A percentile compares a stretch with the other conserved stretches of the same genome.
Conservation (phyloP, 64 coral and sea anemone species). For the Orbicella faveolata region DNA sequence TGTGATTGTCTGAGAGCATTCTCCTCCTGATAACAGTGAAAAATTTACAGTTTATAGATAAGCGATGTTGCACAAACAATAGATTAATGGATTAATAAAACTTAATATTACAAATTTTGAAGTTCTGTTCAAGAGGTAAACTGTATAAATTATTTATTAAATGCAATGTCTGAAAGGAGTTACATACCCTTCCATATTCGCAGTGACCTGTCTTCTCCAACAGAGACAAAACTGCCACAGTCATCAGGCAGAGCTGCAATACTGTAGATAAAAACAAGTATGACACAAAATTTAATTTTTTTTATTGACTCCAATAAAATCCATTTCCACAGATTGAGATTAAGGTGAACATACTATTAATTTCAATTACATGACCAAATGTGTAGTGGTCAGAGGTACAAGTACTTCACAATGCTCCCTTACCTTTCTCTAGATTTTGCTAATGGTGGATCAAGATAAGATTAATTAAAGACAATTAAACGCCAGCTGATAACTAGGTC, state of each 20-base stretch:
- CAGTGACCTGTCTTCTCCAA: slow-evolving; percentile 85
- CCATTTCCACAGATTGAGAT: not conserved
- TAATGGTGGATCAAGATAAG: not conserved
- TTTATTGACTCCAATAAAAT: not conserved
- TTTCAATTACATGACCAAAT: too few species aligned
- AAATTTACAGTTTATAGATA: not conserved
- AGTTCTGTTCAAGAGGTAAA: too few species aligned
- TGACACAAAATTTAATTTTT: not conserved
- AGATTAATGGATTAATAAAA: too few species aligned
- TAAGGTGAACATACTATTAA: too few species aligned
- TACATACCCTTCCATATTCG: slow-evolving; percentile 94
- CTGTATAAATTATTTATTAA: too few species aligned
- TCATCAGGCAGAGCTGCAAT: slow-evolving; percentile 66
- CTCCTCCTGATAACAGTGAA: slow-evolving; percentile 33
- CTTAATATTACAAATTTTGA: too few species aligned
- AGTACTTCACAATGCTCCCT: too few species aligned
- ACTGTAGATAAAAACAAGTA: slow-evolving; percentile 40
- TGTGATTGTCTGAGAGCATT: slow-evolving; percentile 79
- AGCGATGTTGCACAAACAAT: not conserved
- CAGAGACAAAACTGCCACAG: slow-evolving; percentile 81
- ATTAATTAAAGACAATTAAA: too few species aligned
- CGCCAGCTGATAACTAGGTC: too few species aligned
- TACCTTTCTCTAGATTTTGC: not conserved
- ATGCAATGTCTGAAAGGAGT: not conserved
- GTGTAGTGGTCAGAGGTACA: too few species aligned